Evolutionary conservation across 35 echinoderm and acorn worm species (phyloP).

Genomic region (Patiria miniata): DNA sequence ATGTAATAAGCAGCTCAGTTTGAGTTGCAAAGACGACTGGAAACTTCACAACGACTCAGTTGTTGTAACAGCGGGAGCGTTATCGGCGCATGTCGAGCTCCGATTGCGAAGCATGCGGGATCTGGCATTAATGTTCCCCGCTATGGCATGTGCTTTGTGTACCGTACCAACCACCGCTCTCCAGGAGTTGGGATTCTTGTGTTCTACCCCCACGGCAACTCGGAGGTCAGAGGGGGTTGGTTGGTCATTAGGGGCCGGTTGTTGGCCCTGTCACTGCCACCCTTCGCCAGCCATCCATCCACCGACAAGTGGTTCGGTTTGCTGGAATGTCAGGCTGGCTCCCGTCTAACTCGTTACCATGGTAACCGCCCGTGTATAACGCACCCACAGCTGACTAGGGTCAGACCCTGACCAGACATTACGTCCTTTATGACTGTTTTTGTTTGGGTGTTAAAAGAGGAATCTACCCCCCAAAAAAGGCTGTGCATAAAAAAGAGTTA

Average conservation of each 20-base stretch:
- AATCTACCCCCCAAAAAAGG: too few relatives aligned
- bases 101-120: not conserved
- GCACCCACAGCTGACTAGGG: slow-evolving; percentile 16
- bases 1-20: too few relatives aligned
- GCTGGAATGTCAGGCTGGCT: not conserved
- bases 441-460: too few relatives aligned
- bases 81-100: not conserved
- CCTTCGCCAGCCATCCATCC: not conserved
- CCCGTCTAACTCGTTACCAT: not conserved
- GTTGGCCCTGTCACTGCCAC: slow-evolving; percentile 11
- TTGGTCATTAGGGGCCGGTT: slow-evolving; percentile 15
- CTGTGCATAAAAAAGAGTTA: too few relatives aligned
- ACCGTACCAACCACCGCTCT: not conserved
- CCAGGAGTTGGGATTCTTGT: slow-evolving; percentile 1
- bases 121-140: slow-evolving; percentile 3
- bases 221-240: not conserved
- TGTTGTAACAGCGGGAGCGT: not conserved
- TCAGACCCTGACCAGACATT: not conserved
- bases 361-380: not conserved
- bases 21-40: too few relatives aligned
- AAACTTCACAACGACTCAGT: not conserved
- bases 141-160: not conserved
- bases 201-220: not conserved
- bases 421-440: slow-evolving; percentile 10
- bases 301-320: not conserved